Evolutionary conservation across 2,113 vertebrate genomes (phyloP), one percentile per base, ranked within the genome.

Genomic region (Ceyx cyanopectus): DNA sequence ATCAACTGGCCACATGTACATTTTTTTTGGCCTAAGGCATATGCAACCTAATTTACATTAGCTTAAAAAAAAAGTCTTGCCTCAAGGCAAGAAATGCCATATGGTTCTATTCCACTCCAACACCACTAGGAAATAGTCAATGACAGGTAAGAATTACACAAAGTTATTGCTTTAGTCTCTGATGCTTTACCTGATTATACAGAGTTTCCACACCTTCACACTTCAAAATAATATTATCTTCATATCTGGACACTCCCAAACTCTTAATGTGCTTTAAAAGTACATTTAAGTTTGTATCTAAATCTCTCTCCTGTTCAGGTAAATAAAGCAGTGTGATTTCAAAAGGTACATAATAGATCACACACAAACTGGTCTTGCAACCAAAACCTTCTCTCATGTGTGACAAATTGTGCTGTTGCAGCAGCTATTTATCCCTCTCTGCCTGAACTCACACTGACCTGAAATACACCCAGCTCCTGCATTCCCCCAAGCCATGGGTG

Each of bases 341-440:
- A 90, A 89, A 90, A 86, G 85, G 72, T 54, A 41, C n/a, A 43
- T 30, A 90, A 43, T 30, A 90, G 54, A 62, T 80, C 77, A 93
- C 10, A 80, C 62, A 87, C n/a, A 87, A 94, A 92, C 46, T 61
- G 40, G 41, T 91, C 84, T 85, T 51, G 69, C 27, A 86, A 85
- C 75, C 61, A 87, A 54, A 92, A 72, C 75, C 40, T 84, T 75
- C 81, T 61, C 77, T 92, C 53, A 76, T 68, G 81, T 41, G 65
- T 68, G 45, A 90, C 32, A 91, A 95, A 85, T 85, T 81, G 84
- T 88, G 67, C 69, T 61, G 85, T 81, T 87, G 65, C 66, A 50
- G 41, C 89, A 79, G 60, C 72, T 95, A 79, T 86, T 91, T 67
- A 86, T 85, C 92, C 73, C 81, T 94, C 69, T 60, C 51, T 86